Evolutionary conservation across 2,113 vertebrate genomes (phyloP).

Genomic region (Reinhardtius hippoglossoides): DNA sequence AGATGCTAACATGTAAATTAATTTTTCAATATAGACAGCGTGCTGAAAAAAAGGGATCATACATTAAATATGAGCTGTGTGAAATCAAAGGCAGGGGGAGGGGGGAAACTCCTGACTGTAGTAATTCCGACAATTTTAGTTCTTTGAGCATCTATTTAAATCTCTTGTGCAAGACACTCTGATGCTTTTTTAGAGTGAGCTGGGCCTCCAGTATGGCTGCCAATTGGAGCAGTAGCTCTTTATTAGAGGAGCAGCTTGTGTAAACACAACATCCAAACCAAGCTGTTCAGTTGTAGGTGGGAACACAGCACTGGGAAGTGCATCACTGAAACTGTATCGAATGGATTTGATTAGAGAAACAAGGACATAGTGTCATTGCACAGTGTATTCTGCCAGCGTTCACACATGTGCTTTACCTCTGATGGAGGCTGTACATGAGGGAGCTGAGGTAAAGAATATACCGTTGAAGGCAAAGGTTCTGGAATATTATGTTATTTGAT

Average conservation of each 20-base stretch:
- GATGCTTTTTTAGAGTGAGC: slow-evolving; percentile 10
- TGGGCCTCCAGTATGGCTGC: background rate
- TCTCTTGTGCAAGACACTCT: background rate
- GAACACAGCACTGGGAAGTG: background rate
- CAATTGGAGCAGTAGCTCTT: slow-evolving; percentile 29
- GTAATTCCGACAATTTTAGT: slow-evolving; percentile 18
- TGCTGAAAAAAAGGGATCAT: background rate
- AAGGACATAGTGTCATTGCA: slow-evolving; percentile 6
- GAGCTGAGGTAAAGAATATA: background rate
- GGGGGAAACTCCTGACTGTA: background rate
- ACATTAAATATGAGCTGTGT: slow-evolving; percentile 26
- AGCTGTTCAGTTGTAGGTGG: slow-evolving; percentile 23
- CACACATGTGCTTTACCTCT: background rate
- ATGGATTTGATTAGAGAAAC: slow-evolving; percentile 16
- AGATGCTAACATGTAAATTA: background rate
- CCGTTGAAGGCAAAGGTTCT: background rate
- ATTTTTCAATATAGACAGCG: background rate
- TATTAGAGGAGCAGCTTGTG: slow-evolving; percentile 22
- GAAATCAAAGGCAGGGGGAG: slow-evolving; percentile 23
- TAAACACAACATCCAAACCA: slow-evolving; percentile 15
- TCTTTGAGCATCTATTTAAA: slow-evolving; percentile 5
- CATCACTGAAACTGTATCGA: slow-evolving; percentile 13
- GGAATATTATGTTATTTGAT: background rate
- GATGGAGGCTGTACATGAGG: background rate
- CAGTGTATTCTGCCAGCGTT: background rate